Evolutionary conservation across 2,888 invertebrate species (phyloP).

Genomic region (Dermolepida albohirtum): DNA sequence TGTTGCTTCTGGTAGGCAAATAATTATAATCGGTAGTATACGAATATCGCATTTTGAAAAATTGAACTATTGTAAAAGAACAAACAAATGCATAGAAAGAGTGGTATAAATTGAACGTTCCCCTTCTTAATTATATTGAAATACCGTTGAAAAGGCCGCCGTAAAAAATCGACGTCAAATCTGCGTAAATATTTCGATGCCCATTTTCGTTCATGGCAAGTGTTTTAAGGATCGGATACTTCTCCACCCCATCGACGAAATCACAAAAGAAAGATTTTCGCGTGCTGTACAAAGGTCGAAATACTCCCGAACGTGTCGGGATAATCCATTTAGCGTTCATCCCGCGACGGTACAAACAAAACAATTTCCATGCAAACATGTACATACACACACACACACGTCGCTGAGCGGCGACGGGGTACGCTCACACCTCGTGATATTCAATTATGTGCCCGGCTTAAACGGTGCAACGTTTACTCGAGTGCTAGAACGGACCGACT

Average conservation of each 20-base stretch:
- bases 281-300: slow-evolving; percentile 9
- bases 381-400: not conserved
- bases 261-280: slow-evolving; percentile 32
- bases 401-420: not conserved
- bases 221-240: slow-evolving; percentile 7
- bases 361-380: slow-evolving; percentile 30
- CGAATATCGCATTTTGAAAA: too few species aligned
- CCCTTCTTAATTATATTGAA: too few species aligned
- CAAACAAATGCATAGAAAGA: too few species aligned
- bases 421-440: slow-evolving; percentile 18
- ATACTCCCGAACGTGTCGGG: slow-evolving; percentile 22
- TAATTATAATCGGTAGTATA: too few species aligned
- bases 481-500: slow-evolving; percentile 9
- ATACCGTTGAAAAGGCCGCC: too few species aligned
- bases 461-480: slow-evolving; percentile 8
- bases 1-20: too few species aligned
- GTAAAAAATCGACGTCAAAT: slow-evolving; percentile 21
- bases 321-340: slow-evolving; percentile 26
- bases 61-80: too few species aligned
- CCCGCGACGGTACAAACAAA: slow-evolving; percentile 29
- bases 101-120: too few species aligned
- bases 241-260: slow-evolving; percentile 3
- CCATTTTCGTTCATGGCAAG: slow-evolving; percentile 10
- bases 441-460: slow-evolving; percentile 9
- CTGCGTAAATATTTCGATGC: slow-evolving; percentile 16